A percentile compares a stretch with the other conserved stretches of the same genome.
These are phyloP conservation scores for Macrosiphum euphorbiae DNA, from an alignment of 2,888 invertebrate genomes.

Conservation along the genomic window DNA sequence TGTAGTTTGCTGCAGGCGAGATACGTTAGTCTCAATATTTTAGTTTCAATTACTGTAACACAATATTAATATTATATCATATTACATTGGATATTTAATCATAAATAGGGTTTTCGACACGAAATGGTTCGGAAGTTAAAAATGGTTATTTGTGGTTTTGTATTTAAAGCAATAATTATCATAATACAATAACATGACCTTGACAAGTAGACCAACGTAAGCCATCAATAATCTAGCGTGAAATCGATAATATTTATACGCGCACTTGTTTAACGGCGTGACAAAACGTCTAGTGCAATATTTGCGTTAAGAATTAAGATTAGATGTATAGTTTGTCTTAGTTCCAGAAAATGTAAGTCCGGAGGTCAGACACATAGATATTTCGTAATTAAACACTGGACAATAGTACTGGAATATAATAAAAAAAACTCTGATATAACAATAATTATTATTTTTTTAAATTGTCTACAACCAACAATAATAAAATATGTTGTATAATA, in stretches of 20 bases:
- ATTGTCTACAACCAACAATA: neutral
- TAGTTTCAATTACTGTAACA: neutral
- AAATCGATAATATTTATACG: slow-evolving; percentile 60
- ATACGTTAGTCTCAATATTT: neutral
- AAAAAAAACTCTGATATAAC: neutral
- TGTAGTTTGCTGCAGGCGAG: neutral
- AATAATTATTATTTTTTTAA: slow-evolving; percentile 21
- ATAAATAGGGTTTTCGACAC: neutral
- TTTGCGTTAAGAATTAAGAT: slow-evolving; percentile 37
- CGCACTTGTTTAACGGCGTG: slow-evolving; percentile 53
- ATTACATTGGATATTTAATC: neutral
- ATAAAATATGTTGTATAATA: neutral
- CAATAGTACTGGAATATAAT: slow-evolving; percentile 28
- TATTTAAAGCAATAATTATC: neutral
- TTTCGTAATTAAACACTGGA: slow-evolving; percentile 55
- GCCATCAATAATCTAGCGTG: slow-evolving; percentile 56
- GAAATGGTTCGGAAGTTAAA: neutral
- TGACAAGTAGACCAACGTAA: slow-evolving; percentile 31
- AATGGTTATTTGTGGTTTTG: neutral
- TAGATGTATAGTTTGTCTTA: slow-evolving; percentile 38
- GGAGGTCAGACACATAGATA: slow-evolving; percentile 36
- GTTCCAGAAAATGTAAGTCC: slow-evolving; percentile 14
- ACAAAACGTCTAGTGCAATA: slow-evolving; percentile 57
- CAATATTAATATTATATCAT: neutral
- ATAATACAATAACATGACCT: slow-evolving; percentile 18